phyloP scores from a whole-genome alignment of 2,113 vertebrate species.

The Rhinopomastus cyanomelas region DNA sequence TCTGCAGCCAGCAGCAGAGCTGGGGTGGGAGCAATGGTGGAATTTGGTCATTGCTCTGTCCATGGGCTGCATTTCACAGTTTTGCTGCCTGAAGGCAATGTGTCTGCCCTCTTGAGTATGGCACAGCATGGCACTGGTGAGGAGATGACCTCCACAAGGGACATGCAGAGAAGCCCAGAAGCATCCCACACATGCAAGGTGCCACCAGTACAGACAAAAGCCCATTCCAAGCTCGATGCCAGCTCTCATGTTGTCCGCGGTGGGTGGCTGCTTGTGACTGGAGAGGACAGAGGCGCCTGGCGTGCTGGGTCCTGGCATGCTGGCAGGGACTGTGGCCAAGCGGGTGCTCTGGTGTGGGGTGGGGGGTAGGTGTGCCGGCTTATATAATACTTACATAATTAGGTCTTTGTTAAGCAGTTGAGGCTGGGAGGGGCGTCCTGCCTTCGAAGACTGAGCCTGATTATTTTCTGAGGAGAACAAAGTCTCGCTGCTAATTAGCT shows the following conservation, averaged over 20 bases:
- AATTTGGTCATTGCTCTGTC: fast-evolving
- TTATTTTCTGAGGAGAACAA: conserved; percentile 39
- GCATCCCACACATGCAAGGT: neutral
- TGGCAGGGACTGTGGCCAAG: neutral
- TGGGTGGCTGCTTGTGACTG: neutral
- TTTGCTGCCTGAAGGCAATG: fast-evolving
- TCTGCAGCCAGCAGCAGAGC: neutral
- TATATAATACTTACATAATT: conserved; percentile 73
- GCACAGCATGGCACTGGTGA: too few relatives aligned
- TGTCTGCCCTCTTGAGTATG: too few relatives aligned
- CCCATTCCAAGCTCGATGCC: neutral
- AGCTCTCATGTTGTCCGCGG: neutral
- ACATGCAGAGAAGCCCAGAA: too few relatives aligned
- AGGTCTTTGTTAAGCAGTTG: conserved; percentile 63
- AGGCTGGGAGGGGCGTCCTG: conserved; percentile 50
- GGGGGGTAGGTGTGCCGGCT: conserved; percentile 44
- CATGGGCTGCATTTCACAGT: fast-evolving
- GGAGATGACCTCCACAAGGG: too few relatives aligned
- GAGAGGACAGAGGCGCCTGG: neutral
- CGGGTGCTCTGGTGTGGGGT: neutral
- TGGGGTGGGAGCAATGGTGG: neutral
- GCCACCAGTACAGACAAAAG: neutral
- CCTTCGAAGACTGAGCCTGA: conserved; percentile 8
- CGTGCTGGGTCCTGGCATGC: neutral
- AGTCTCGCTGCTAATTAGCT: conserved; percentile 33